Conservation (phyloP, 2,888 invertebrate species). For the Eupithecia subumbrata region DNA sequence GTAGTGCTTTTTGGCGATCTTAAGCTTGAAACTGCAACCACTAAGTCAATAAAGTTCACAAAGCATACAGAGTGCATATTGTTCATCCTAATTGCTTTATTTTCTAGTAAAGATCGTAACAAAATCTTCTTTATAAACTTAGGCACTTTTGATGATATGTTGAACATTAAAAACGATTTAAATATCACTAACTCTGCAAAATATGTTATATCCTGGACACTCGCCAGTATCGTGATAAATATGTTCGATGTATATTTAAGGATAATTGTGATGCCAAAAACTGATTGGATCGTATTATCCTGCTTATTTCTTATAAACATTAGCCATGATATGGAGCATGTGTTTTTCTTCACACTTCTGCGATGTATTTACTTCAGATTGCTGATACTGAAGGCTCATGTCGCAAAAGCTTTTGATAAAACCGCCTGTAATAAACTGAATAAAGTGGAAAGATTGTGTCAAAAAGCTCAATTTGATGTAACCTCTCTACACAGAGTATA, state of each 20-base stretch:
- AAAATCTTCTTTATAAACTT: conserved; percentile 55
- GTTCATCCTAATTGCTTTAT: conserved; percentile 51
- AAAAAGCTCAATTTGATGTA: conserved; percentile 58
- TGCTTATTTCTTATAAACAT: conserved; percentile 45
- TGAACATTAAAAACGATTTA: conserved; percentile 59
- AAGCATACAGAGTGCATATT: conserved; percentile 54
- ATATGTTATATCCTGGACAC: conserved; percentile 46
- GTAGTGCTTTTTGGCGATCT: conserved; percentile 12
- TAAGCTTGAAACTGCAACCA: conserved; percentile 44
- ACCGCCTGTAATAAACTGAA: conserved; percentile 41
- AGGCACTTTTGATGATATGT: conserved; percentile 55
- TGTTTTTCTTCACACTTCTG: conserved; percentile 59
- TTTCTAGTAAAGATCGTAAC: conserved; percentile 52
- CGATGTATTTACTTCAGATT: conserved; percentile 57
- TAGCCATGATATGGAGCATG: conserved; percentile 62
- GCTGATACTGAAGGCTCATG: conserved; percentile 62
- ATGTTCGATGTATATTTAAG: conserved; percentile 46
- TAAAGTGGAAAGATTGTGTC: conserved; percentile 57
- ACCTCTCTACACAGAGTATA: conserved; percentile 63
- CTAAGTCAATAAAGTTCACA: conserved; percentile 51
- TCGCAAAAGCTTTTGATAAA: conserved; percentile 51
- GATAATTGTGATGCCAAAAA: background rate
- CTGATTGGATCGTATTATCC: background rate
- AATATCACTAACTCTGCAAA: conserved; percentile 44
- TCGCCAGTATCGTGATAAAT: conserved; percentile 45